Evolutionary conservation across 2,888 invertebrate genomes (phyloP), one percentile per base, ranked within the genome.

Genomic region (Lochmaea capreae): DNA sequence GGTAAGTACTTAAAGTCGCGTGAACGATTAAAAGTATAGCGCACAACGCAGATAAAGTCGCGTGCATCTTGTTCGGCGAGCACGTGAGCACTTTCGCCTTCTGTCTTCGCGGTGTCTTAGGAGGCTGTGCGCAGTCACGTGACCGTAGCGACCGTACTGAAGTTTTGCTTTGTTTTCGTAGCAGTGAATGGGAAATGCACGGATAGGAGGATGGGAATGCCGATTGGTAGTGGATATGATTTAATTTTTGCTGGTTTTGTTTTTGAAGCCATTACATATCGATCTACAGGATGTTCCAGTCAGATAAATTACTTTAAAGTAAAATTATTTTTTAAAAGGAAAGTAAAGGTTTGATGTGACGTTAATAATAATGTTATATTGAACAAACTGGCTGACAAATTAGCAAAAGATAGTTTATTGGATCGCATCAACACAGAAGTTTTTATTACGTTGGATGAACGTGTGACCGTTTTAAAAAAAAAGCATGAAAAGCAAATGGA

Each of bases 11-110:
- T 3, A 59, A 65, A 26, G 22, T 66, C 52, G 33, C 73, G 73
- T 43, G 59, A 71, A 54, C 76, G 66, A 72, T 65, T 61, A 77
- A 54, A 46, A 76, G 70, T 72, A 74, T 71, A 67, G 61, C 69
- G 69, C 71, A 42, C 9, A 63, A 42, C n/a, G 42, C 39, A 43
- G 62, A 18, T 11, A 43, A n/a, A 63, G 62, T 43, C 42, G 62
- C 63, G 67, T 63, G 67, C 67, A 43, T 54, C 65, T 68, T 62
- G 76, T 73, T 66, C 72, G 69, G 75, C 72, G 73, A 65, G 75
- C 77, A 76, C 77, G 77, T 77, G 76, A 77, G 76, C 76, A 75
- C 78, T 78, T 75, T 78, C 78, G 78, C 78, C 75, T 76, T 75
- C 75, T 71, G 74, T 72, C 72, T 75, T 75, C 69, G 74, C 57